Evolutionary conservation across 2,888 invertebrate genomes (phyloP), one percentile per base, ranked within the genome.

Genomic region (Nasonia oneida): DNA sequence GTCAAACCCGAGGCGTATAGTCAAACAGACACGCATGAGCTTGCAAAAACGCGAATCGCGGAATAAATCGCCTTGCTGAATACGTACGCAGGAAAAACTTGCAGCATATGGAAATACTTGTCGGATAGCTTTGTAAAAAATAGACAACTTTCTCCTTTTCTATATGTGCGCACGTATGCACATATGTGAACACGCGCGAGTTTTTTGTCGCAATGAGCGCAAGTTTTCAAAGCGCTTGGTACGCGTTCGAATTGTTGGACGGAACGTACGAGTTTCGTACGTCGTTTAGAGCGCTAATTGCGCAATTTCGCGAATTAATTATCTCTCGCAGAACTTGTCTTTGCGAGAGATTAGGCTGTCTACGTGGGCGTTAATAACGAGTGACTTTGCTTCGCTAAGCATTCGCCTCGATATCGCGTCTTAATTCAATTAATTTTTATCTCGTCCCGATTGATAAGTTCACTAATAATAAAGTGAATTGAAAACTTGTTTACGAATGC

Each of bases 351-450:
- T 10, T 53, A 53, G 10, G 12, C 23, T 5, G 23, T 64, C 29
- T 12, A 42, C n/a, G n/a, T 71, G 39, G 37, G 4, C 8, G 37
- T 70, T 37, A 37, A 33, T 71, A n/a, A 6, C 14, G 10, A 39
- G n/a, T 42, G 37, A 42, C 18, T 71, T 71, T 10, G 10, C 42
- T 37, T 37, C 3, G 23, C 42, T 37, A 3, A n/a, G 39, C 37
- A 39, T 39, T 67, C 8, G 42, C n/a, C 6, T 14, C 10, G 53
- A 12, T 76, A 76, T 18, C 33, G 14, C 75, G 37, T 29, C 33
- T 29, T 76, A 53, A 53, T 76, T 76, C 23, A 76, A 76, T 76
- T 76, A 76, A 76, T 53, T 50, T 33, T 53, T 76, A 76, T 76
- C 75, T 76, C 18, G 2, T 6, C 0, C 10, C n/a, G n/a, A 61